phyloP scores from a whole-genome alignment of 2,888 invertebrate genomes.

The Drosophila basisetae region DNA sequence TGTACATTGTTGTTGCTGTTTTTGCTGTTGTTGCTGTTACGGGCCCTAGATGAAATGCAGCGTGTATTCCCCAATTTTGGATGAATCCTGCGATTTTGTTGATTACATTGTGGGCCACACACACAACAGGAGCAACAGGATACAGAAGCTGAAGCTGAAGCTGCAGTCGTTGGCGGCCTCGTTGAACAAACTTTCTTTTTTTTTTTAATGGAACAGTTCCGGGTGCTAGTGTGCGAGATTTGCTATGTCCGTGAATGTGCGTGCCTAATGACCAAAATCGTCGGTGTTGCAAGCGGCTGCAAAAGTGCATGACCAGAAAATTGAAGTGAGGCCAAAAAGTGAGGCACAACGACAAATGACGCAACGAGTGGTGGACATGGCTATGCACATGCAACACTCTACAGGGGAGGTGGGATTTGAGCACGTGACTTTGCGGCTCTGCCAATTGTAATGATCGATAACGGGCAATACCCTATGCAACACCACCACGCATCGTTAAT shows the following conservation, averaged over 20 bases:
- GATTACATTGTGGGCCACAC: constrained; percentile 66
- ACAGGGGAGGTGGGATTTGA: background rate
- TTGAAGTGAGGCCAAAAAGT: constrained; percentile 74
- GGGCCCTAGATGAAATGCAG: constrained; percentile 51
- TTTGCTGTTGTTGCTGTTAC: constrained; percentile 15
- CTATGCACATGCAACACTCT: constrained; percentile 11
- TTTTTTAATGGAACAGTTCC: background rate
- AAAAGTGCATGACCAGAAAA: constrained; percentile 81
- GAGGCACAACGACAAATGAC: constrained; percentile 73
- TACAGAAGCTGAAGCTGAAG: background rate
- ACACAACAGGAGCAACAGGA: constrained; percentile 20
- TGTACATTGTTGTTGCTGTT: constrained; percentile 46
- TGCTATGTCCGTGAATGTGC: constrained; percentile 58
- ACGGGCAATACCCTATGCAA: constrained; percentile 19
- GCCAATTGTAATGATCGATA: constrained; percentile 75
- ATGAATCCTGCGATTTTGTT: constrained; percentile 76
- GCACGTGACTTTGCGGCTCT: constrained; percentile 60
- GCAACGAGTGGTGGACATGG: constrained; percentile 39
- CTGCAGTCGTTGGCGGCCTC: constrained; percentile 18
- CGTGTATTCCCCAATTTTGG: constrained; percentile 57
- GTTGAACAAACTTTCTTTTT: constrained; percentile 38
- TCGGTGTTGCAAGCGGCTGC: constrained; percentile 64
- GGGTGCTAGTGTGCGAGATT: background rate
- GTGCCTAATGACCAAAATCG: constrained; percentile 80
- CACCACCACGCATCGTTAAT: constrained; percentile 30